Percentiles rank a stretch among this genome's conserved stretches.
These are phyloP conservation scores for Oedothorax gibbosus DNA, from an alignment of 1,140 invertebrate genomes.

Conservation along the genomic window DNA sequence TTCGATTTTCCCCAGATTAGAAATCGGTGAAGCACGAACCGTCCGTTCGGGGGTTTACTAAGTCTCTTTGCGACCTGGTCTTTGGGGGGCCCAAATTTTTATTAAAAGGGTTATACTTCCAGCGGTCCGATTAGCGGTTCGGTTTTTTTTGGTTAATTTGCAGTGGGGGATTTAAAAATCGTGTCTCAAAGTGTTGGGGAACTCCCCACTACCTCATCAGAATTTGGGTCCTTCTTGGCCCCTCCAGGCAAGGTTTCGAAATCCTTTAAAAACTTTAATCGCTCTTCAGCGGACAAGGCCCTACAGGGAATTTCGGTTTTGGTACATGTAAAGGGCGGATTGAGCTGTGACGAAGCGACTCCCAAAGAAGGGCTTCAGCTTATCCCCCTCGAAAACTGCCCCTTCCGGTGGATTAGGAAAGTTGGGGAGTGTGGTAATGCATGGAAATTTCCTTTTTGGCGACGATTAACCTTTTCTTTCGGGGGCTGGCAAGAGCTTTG, in stretches of 20 bases:
- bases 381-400: neutral
- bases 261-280: slow-evolving; percentile 38
- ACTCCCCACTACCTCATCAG: neutral
- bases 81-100: neutral
- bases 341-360: neutral
- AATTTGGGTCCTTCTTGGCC: neutral
- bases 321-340: neutral
- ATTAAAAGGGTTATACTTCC: slow-evolving; percentile 13
- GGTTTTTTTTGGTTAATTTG: no score
- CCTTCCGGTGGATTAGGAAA: neutral
- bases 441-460: slow-evolving; percentile 43
- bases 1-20: slow-evolving; percentile 3
- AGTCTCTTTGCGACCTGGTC: no score
- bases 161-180: neutral
- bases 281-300: neutral
- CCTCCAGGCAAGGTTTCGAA: neutral
- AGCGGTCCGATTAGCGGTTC: no score
- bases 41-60: neutral
- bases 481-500: neutral
- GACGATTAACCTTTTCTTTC: neutral
- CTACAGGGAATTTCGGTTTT: neutral
- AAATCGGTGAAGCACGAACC: slow-evolving; percentile 48
- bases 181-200: neutral
- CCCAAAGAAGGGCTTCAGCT: slow-evolving; percentile 12
- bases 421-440: slow-evolving; percentile 47